These are phyloP conservation scores for Rhogogaster chlorosoma DNA, from an alignment of 2,888 invertebrate species.

Conservation along the genomic window DNA sequence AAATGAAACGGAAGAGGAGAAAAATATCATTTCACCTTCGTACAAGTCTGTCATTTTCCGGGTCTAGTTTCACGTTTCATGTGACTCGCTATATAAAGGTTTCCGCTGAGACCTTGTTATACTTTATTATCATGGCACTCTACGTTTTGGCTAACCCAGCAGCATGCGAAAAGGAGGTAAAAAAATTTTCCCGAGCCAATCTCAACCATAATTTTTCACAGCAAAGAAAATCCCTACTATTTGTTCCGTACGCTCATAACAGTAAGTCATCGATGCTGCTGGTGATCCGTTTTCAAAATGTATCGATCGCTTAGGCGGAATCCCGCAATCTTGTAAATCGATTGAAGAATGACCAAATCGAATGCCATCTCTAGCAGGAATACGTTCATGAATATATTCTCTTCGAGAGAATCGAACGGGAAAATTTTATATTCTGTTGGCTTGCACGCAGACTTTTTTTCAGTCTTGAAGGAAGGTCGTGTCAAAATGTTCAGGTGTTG, in stretches of 20 bases:
- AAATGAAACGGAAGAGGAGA: not conserved
- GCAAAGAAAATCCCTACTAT: not conserved
- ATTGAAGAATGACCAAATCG: not conserved
- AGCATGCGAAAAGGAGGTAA: not conserved
- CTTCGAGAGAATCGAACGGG: not conserved
- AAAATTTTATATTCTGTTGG: conserved; percentile 8
- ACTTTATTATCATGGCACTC: conserved; percentile 14
- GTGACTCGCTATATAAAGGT: conserved; percentile 10
- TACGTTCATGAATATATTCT: not conserved
- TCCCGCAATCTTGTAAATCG: not conserved
- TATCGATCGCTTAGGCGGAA: not conserved
- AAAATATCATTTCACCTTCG: conserved; percentile 14
- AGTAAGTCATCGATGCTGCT: not conserved
- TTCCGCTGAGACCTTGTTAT: conserved; percentile 41
- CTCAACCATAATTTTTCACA: conserved; percentile 17
- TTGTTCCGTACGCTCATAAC: not conserved
- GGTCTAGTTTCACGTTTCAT: conserved; percentile 39
- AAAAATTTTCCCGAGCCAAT: not conserved
- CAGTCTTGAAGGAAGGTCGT: not conserved
- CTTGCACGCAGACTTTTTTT: conserved; percentile 19
- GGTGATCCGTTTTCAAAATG: not conserved
- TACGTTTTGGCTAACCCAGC: conserved; percentile 12
- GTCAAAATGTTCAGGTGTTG: not conserved
- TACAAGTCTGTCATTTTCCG: conserved; percentile 38
- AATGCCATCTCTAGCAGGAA: not conserved